phyloP scores from a whole-genome alignment of 2,113 vertebrate genomes.

The Podiceps cristatus region DNA sequence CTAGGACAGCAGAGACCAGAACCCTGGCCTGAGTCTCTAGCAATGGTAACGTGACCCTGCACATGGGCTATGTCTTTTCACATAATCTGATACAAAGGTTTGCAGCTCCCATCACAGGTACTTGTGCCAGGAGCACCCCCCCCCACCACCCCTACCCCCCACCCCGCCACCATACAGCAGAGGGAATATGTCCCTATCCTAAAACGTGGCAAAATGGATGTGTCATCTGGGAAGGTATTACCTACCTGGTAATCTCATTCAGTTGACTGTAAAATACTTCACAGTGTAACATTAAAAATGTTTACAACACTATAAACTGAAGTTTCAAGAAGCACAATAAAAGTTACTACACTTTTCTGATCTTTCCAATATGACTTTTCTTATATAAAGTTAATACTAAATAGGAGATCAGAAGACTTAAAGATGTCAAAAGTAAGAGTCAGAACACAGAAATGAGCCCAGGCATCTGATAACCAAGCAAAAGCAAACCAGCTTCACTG shows the following conservation, averaged over 20 bases:
- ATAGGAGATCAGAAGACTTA: neutral
- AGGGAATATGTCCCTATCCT: neutral
- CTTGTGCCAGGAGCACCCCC: neutral
- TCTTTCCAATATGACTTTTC: neutral
- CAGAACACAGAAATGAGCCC: neutral
- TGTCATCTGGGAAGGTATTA: neutral
- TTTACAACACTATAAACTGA: neutral
- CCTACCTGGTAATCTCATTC: neutral
- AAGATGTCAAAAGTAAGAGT: neutral
- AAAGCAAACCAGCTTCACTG: neutral
- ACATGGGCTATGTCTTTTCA: neutral
- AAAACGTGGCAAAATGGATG: neutral
- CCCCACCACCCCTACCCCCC: no score
- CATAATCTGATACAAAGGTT: neutral
- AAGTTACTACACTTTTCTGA: neutral
- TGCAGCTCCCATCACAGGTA: neutral
- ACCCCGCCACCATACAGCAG: accelerated
- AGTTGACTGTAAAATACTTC: neutral
- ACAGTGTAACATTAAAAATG: neutral
- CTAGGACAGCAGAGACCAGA: neutral
- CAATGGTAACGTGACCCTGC: neutral
- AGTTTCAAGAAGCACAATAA: neutral
- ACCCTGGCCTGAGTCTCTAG: neutral
- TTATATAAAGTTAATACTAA: neutral
- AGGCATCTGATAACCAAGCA: neutral